Base-by-base conservation (phyloP, 2,113 vertebrate species). In the Xyliphius kryptos region DNA sequence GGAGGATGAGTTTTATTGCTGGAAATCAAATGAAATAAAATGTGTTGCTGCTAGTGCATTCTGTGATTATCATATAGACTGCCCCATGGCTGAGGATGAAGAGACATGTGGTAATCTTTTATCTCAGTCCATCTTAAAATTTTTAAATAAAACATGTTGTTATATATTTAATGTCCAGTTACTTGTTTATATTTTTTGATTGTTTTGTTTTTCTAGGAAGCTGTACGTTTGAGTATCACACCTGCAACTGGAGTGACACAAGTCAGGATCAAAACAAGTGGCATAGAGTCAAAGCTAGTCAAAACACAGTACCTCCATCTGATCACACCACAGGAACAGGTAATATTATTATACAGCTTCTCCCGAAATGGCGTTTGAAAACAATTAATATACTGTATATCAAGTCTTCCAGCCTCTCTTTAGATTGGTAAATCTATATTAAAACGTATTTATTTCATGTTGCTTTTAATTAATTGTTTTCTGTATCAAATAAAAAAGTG, bases 201-300 rank as follows among this genome's bases (percentile, higher is more conserved):
- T 64, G 26, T 40, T 52, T 14, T 12, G 37, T 41, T 3, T 41
- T 3, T 73, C 19, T 36, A 88, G 85, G 87, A 69, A 68, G 73
- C 0, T 88, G 87, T 59, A 79, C 83, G 1, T 88, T 88, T 80
- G 87, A 86, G 63, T 72, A 48, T 0, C 67, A 77, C 56, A 69
- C 76, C 41, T 88, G 86, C 20, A 49, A 37, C 1, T 88, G 86
- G 86, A 74, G 21, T 19, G 81, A 83, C 66, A 44, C 38, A 14
- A 76, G 82, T 44, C 57, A 70, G 3, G 75, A 78, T 59, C 61
- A 14, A 38, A 79, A 62, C 51, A 71, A 21, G 61, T 88, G 86
- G 86, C 71, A 77, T 61, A 72, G 84, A 49, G 74, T 80, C 55
- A 82, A 66, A 70, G 82, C 83, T 48, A 66, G 54, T 48, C 73